phyloP scores from a whole-genome alignment of 2,113 vertebrate species.

The Chascanopsetta lugubris region DNA sequence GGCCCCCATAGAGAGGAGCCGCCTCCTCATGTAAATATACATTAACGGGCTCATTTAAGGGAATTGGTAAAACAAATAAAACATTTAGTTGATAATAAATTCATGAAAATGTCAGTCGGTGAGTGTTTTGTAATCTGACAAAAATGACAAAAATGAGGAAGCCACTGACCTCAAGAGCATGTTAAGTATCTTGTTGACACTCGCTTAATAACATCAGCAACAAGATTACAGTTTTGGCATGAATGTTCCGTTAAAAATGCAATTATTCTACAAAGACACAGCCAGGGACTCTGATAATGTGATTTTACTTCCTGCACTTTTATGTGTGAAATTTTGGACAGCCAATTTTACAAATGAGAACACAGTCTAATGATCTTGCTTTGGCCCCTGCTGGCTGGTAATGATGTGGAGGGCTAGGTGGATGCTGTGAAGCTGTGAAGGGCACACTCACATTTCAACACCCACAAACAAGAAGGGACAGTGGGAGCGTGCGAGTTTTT shows the following conservation, averaged over 20 bases:
- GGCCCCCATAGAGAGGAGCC: no score
- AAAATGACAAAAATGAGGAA: no score
- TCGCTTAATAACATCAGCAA: conserved; percentile 27
- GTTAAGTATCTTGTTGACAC: conserved; percentile 32
- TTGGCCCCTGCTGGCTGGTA: conserved; percentile 69
- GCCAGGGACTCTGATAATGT: conserved; percentile 56
- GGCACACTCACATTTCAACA: conserved; percentile 63
- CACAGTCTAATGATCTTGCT: conserved; percentile 70
- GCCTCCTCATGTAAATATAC: no score
- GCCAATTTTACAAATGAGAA: conserved; percentile 70
- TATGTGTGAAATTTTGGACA: conserved; percentile 55
- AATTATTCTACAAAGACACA: conserved; percentile 57
- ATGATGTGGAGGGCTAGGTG: conserved; percentile 64
- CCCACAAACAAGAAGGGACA: conserved; percentile 55
- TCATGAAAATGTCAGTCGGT: no score
- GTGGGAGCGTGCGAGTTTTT: conserved; percentile 10
- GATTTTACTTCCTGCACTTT: conserved; percentile 59
- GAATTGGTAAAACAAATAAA: no score
- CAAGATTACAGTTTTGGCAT: conserved; percentile 13
- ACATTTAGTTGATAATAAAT: no score
- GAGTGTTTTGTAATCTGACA: no score
- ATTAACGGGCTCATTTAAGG: no score
- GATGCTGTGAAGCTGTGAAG: conserved; percentile 64
- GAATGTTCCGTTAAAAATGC: conserved; percentile 45
- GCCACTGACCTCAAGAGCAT: conserved; percentile 14